Conservation (phyloP, 2,888 invertebrate species). For the Seladonia tumulorum region DNA sequence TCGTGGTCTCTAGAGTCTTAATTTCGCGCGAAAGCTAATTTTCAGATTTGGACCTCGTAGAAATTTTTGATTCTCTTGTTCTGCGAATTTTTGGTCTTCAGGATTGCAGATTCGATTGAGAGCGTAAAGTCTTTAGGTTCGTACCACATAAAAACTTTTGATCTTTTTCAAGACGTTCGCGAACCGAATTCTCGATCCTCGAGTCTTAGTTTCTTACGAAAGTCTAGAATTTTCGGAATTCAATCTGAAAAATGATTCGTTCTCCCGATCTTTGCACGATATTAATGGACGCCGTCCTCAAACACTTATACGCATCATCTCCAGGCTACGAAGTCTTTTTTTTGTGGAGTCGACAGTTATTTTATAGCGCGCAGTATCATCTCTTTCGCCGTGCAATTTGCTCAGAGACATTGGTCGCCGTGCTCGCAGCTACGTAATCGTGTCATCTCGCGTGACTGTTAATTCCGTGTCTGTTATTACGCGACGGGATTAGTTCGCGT, state of each 20-base stretch:
- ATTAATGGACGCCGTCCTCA: background rate
- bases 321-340: background rate
- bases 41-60: too few species aligned
- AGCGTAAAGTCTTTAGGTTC: too few species aligned
- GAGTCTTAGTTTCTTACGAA: background rate
- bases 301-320: background rate
- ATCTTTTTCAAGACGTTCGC: background rate
- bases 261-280: background rate
- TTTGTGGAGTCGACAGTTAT: background rate
- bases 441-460: background rate
- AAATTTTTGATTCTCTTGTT: background rate
- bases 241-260: background rate
- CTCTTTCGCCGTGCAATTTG: background rate
- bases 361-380: background rate
- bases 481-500: constrained; percentile 17
- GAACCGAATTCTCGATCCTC: background rate
- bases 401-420: background rate
- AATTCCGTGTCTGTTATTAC: constrained; percentile 12
- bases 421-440: background rate
- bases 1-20: background rate
- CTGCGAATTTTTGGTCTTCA: background rate
- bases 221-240: background rate
- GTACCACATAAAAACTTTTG: background rate
- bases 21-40: background rate
- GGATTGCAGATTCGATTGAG: background rate